Percentiles rank a stretch among this genome's conserved stretches.
These are phyloP conservation scores for Syndactyla subalaris DNA, from an alignment of 2,797 vertebrate species.

Conservation along the genomic window DNA sequence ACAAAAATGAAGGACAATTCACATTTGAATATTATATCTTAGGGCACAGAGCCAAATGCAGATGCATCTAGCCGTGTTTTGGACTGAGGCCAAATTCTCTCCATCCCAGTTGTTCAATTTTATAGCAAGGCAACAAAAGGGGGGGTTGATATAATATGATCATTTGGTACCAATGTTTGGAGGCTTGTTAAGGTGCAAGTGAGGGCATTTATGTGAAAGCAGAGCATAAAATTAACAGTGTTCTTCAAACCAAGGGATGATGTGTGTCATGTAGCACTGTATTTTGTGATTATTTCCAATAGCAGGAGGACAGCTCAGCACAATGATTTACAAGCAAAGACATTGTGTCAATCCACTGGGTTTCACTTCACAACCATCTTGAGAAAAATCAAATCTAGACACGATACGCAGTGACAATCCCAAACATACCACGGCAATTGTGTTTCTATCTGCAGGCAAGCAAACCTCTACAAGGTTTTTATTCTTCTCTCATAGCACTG, in stretches of 20 bases:
- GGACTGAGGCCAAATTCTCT: constrained; percentile 72
- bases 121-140: constrained; percentile 71
- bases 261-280: background rate
- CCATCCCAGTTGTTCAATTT: constrained; percentile 77
- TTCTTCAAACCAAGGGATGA: constrained; percentile 24
- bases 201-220: constrained; percentile 49
- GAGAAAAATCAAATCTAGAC: constrained; percentile 48
- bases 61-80: constrained; percentile 72
- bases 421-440: background rate
- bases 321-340: background rate
- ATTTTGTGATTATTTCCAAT: background rate
- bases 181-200: constrained; percentile 73
- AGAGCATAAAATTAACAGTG: constrained; percentile 59
- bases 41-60: constrained; percentile 76
- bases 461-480: background rate
- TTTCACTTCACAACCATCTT: constrained; percentile 18
- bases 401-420: background rate
- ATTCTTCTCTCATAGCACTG: background rate
- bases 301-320: background rate
- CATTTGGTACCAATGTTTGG: constrained; percentile 67
- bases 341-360: background rate
- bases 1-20: constrained; percentile 77
- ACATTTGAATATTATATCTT: constrained; percentile 80
- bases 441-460: background rate
- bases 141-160: constrained; percentile 40